phyloP scores from a whole-genome alignment of 2,888 invertebrate genomes.

The Agrotis puta region DNA sequence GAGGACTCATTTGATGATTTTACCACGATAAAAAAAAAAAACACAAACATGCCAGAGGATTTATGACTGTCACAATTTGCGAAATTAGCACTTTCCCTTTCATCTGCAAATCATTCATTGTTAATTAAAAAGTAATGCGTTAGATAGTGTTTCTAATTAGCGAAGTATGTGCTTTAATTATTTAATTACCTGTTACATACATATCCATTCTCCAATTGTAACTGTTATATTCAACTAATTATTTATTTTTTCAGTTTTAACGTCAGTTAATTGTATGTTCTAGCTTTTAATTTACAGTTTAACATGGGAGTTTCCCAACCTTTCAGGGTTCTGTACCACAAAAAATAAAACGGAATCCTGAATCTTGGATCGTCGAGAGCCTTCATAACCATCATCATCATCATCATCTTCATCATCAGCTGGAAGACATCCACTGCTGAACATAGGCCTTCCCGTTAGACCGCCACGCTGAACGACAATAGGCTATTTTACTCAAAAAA shows the following conservation, averaged over 20 bases:
- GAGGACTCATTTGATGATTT: no score
- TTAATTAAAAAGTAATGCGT: not conserved
- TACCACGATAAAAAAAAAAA: no score
- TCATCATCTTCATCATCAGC: no score
- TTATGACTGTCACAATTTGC: not conserved
- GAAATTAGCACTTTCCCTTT: not conserved
- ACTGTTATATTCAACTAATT: conserved; percentile 31
- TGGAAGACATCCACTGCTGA: no score
- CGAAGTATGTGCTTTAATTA: conserved; percentile 31
- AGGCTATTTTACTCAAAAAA: no score
- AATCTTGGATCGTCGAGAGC: no score
- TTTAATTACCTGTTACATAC: conserved; percentile 36
- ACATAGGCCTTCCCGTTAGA: no score
- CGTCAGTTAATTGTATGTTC: conserved; percentile 2
- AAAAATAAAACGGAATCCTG: no score
- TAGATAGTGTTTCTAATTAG: conserved; percentile 38
- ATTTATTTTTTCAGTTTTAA: conserved; percentile 11
- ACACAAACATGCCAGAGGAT: not conserved
- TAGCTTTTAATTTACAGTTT: conserved; percentile 3
- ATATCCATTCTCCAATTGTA: conserved; percentile 24
- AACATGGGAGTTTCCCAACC: not conserved
- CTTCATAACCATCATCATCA: no score
- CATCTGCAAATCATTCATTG: not conserved
- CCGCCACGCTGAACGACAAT: no score
- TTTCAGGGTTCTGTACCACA: no score